phyloP scores from a whole-genome alignment of 2,113 vertebrate genomes.

The Festucalex cinctus region DNA sequence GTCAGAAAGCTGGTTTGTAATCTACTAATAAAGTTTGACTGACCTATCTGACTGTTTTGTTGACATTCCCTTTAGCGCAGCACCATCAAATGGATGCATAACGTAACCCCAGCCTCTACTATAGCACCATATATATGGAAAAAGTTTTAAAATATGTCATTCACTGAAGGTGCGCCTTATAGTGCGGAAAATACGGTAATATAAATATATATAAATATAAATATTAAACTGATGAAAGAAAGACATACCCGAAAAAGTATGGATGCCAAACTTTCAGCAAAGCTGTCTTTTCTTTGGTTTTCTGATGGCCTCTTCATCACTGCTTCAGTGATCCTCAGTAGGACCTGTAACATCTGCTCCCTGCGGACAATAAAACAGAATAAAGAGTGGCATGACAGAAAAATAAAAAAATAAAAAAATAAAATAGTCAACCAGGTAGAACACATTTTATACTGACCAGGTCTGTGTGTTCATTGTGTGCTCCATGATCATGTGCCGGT shows the following conservation, averaged over 20 bases:
- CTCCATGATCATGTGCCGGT: conserved; percentile 97
- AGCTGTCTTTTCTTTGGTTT: conserved; percentile 83
- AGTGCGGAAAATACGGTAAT: too few species aligned
- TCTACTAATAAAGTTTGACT: too few species aligned
- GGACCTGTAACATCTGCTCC: conserved; percentile 95
- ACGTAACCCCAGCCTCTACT: too few species aligned
- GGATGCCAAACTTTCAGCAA: conserved; percentile 89
- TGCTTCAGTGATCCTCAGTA: conserved; percentile 93
- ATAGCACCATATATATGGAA: too few species aligned
- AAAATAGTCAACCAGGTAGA: not conserved
- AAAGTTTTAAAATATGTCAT: too few species aligned
- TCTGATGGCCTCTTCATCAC: conserved; percentile 94
- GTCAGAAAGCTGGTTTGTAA: too few species aligned
- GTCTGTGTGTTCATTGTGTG: conserved; percentile 89
- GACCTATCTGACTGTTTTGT: too few species aligned
- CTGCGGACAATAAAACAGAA: conserved; percentile 59
- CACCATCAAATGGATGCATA: too few species aligned
- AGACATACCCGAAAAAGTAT: conserved; percentile 88
- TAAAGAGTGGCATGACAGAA: not conserved
- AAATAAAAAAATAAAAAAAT: not conserved
- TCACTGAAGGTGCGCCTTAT: too few species aligned
- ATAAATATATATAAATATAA: not conserved
- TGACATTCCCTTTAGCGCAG: too few species aligned
- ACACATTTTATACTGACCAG: conserved; percentile 72
- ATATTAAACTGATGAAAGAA: not conserved